Evolutionary conservation across 2,113 vertebrate species (phyloP), one percentile per base, ranked within the genome.

Genomic region (Eretmochelys imbricata): DNA sequence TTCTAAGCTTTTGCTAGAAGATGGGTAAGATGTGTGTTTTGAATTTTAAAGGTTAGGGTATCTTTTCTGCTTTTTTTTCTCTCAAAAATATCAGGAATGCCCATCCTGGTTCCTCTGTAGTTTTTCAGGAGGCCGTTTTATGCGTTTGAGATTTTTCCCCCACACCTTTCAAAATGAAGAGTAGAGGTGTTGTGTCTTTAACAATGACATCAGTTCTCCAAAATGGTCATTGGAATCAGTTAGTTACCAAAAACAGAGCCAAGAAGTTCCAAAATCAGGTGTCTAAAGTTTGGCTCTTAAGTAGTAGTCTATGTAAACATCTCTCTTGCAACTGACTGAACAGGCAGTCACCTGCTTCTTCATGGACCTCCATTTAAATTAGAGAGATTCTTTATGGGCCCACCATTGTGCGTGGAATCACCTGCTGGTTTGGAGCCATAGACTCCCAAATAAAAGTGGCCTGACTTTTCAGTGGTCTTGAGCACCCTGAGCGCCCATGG

Each of bases 161-260:
- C 81, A 22, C 80, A 88, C 85, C 83, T 92, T 95, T 94, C 87
- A 88, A 92, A 84, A 92, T 93, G 95, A 4, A 81, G 75, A 85
- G 72, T 78, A 69, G 90, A 92, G 55, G 72, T 82, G 84, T 91
- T 83, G 89, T 25, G 88, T 92, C 87, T 88, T 93, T 48, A 94
- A 27, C 20, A 89, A 89, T 92, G 86, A 20, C 88, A 90, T 95
- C 48, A 59, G 1, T 94, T 96, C 91, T 92, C 80, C 76, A 91
- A 81, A 88, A 65, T 92, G 89, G 80, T 91, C 57, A 17, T 49
- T 35, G 14, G 82, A 87, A 90, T 90, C 89, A 87, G 80, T 81
- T 93, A 57, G 2, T 92, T 95, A 85, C 81, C 80, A 90, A 92
- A 95, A 96, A 83, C 53, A 81, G 51, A 20, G 80, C 84, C 69